Evolutionary conservation across 92 coral and sea anemone species (phyloP), one percentile per base, ranked within the genome.

Genomic region (Epizoanthus rinbou): DNA sequence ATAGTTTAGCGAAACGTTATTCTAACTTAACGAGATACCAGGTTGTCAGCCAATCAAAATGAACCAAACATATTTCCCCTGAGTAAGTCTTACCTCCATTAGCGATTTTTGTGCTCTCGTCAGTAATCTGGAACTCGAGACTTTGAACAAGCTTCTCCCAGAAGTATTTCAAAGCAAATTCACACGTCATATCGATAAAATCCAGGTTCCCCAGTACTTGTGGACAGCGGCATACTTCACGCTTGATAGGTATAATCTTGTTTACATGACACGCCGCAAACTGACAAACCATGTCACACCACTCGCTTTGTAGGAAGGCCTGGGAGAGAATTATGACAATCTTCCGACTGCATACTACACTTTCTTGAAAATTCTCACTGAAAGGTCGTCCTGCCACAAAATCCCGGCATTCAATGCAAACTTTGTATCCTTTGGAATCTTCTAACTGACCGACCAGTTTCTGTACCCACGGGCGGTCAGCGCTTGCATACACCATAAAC

Each of bases 91-190:
- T 72, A 72, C 76, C 76, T 72, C 57, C 60, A 3, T 50, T 72
- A 1, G 75, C 4, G 5, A 5, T 21, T 23, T 14, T 43, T 23
- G 24, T 72, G 21, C n/a, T 21, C 2, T 52, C 53, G 3, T 72
- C 18, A 24, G 1, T 9, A 43, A n/a, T 50, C 59, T 72, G 58
- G n/a, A 72, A 72, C 39, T 72, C 76, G 10, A 72, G 76, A 52
- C 76, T 72, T 23, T 72, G 76, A 56, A 72, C 37, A 72, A 72
- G 76, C n/a, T 50, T 72, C 23, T 50, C 76, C 76, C 76, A 72
- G 28, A 72, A 72, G 22, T 72, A 47, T 33, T 72, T 58, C 39
- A 72, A 47, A 14, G 76, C 37, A 39, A 72, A 39, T 17, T 72
- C 21, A 47, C 76, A 72, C 21, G 76, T 72, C 76, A 72, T 72